These are phyloP conservation scores for Hypena proboscidalis DNA, from an alignment of 2,888 invertebrate genomes.

Conservation along the genomic window DNA sequence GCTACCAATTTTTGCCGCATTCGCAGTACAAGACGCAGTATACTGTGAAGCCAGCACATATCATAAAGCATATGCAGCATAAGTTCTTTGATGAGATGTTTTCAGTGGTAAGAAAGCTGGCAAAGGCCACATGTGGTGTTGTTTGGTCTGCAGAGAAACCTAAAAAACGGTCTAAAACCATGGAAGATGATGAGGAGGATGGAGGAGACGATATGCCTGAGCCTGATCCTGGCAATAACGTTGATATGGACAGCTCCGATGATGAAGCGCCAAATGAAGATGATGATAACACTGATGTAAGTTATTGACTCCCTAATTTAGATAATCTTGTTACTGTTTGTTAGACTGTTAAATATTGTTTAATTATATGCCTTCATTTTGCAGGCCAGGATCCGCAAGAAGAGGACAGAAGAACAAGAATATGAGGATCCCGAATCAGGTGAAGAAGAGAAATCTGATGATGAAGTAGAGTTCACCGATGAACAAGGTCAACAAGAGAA, in stretches of 20 bases:
- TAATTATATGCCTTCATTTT: too few species aligned
- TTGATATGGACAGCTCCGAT: slow-evolving; percentile 86
- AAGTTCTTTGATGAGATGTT: slow-evolving; percentile 89
- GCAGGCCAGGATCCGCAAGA: slow-evolving; percentile 82
- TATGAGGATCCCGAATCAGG: slow-evolving; percentile 88
- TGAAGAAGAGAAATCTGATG: slow-evolving; percentile 83
- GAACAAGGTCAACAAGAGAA: slow-evolving; percentile 64
- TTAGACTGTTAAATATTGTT: too few species aligned
- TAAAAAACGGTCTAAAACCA: slow-evolving; percentile 55
- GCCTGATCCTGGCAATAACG: slow-evolving; percentile 50
- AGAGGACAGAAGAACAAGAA: slow-evolving; percentile 86
- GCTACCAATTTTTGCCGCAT: slow-evolving; percentile 90
- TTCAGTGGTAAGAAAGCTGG: slow-evolving; percentile 84
- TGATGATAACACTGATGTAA: slow-evolving; percentile 79
- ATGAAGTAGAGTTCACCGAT: slow-evolving; percentile 67
- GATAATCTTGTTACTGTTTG: too few species aligned
- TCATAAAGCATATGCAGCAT: slow-evolving; percentile 91
- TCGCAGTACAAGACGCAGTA: slow-evolving; percentile 90
- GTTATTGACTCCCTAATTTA: too few species aligned
- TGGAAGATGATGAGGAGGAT: slow-evolving; percentile 72
- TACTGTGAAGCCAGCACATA: slow-evolving; percentile 87
- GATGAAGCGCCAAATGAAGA: slow-evolving; percentile 87
- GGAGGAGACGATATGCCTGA: slow-evolving; percentile 62
- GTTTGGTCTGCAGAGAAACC: slow-evolving; percentile 80
- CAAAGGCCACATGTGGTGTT: slow-evolving; percentile 81